Conservation (phyloP, 2,113 vertebrate genomes). For the Euleptes europaea region DNA sequence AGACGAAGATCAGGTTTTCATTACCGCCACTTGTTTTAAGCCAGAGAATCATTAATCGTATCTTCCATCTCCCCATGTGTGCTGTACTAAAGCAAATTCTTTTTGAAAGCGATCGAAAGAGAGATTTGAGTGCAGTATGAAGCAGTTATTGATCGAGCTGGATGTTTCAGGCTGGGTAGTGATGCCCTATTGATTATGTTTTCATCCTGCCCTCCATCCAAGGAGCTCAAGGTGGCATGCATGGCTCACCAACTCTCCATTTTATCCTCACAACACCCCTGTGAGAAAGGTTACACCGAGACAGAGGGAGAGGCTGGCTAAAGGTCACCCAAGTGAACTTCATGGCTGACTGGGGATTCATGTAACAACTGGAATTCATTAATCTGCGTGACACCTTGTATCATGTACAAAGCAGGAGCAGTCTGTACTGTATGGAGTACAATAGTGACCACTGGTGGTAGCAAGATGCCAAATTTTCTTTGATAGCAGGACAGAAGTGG, state of each 20-base stretch:
- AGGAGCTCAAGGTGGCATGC: too few relatives aligned
- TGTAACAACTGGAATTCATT: too few relatives aligned
- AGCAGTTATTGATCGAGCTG: neutral
- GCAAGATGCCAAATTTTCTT: conserved; percentile 14
- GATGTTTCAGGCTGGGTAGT: neutral
- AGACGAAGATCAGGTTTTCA: neutral
- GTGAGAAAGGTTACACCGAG: too few relatives aligned
- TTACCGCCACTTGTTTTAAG: neutral
- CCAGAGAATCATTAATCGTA: neutral
- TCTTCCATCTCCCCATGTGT: neutral
- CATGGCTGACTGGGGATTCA: too few relatives aligned
- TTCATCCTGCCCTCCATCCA: too few relatives aligned
- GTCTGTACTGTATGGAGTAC: neutral
- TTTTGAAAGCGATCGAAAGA: neutral
- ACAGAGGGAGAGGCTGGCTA: too few relatives aligned
- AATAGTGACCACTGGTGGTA: neutral
- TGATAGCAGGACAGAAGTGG: neutral
- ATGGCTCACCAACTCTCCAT: too few relatives aligned
- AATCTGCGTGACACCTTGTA: neutral
- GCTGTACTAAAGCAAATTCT: neutral
- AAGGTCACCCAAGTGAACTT: too few relatives aligned
- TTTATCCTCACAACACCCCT: too few relatives aligned
- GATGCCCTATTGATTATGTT: neutral
- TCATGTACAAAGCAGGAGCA: neutral
- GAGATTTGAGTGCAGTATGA: neutral